Evolutionary conservation across 2,888 invertebrate species (phyloP).

Genomic region (Phyllotreta striolata): DNA sequence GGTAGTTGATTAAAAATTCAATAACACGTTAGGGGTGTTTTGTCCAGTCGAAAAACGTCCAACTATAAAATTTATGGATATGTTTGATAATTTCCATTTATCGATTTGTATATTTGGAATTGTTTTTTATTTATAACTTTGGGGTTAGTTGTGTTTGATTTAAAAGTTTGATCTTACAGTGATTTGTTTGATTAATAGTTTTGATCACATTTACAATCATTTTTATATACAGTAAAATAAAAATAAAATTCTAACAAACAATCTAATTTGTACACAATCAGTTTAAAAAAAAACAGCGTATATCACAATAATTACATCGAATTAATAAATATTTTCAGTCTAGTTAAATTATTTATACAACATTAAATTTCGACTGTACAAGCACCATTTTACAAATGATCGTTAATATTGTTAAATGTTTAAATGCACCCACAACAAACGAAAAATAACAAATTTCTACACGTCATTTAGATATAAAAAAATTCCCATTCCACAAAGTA

Average conservation of each 20-base stretch:
- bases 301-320: too few relatives aligned
- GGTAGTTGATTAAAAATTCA: slow-evolving; percentile 34
- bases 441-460: background rate
- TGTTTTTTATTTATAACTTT: slow-evolving; percentile 24
- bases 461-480: slow-evolving; percentile 2
- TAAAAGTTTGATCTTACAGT: too few relatives aligned
- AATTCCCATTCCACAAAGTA: slow-evolving; percentile 5
- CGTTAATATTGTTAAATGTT: background rate
- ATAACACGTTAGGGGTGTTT: slow-evolving; percentile 29
- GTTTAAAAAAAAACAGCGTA: too few relatives aligned
- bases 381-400: slow-evolving; percentile 17
- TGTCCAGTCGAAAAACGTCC: slow-evolving; percentile 31
- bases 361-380: slow-evolving; percentile 19
- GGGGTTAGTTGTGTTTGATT: background rate
- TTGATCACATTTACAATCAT: too few relatives aligned
- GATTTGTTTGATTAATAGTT: too few relatives aligned
- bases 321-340: too few relatives aligned
- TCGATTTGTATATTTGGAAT: slow-evolving; percentile 32
- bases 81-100: slow-evolving; percentile 34
- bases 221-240: too few relatives aligned
- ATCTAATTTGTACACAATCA: too few relatives aligned
- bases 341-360: too few relatives aligned
- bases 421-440: background rate
- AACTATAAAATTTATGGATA: slow-evolving; percentile 32
- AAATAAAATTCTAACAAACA: too few relatives aligned